These are phyloP conservation scores for Amphipoea oculea DNA, from an alignment of 2,888 invertebrate species.

Conservation along the genomic window DNA sequence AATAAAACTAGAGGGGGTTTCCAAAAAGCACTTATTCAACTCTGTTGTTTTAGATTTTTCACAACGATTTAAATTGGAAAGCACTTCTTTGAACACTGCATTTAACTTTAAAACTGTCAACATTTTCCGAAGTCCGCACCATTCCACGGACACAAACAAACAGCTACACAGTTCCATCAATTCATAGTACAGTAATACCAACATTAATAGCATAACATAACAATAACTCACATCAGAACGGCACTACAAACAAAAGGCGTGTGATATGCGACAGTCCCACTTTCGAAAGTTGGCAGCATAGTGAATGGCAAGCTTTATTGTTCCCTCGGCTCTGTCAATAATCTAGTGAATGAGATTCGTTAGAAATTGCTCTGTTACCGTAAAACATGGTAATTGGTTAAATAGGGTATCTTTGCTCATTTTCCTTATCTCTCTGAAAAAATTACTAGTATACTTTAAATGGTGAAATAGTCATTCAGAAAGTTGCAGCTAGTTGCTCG, in stretches of 20 bases:
- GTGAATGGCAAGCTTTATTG: constrained; percentile 67
- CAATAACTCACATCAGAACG: constrained; percentile 60
- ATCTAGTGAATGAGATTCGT: constrained; percentile 57
- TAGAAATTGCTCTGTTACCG: constrained; percentile 46
- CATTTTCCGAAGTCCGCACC: constrained; percentile 5
- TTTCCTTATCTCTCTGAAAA: not conserved
- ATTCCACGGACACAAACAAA: constrained; percentile 26
- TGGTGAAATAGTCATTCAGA: not conserved
- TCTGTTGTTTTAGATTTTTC: not conserved
- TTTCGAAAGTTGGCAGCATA: constrained; percentile 60
- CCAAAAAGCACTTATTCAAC: not conserved
- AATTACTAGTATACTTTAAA: not conserved
- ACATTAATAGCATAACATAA: constrained; percentile 64
- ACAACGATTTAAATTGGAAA: not conserved
- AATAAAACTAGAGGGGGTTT: not conserved
- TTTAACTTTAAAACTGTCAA: constrained; percentile 17
- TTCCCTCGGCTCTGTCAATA: constrained; percentile 61
- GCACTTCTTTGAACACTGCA: not conserved
- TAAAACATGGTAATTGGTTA: constrained; percentile 46
- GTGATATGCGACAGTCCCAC: constrained; percentile 58
- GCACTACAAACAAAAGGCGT: constrained; percentile 63
- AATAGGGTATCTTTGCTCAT: constrained; percentile 1
- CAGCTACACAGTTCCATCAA: constrained; percentile 33
- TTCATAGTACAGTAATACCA: constrained; percentile 50
- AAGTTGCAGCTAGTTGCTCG: not conserved